These are phyloP conservation scores for Hypena proboscidalis DNA, from an alignment of 2,888 invertebrate genomes.

Conservation along the genomic window DNA sequence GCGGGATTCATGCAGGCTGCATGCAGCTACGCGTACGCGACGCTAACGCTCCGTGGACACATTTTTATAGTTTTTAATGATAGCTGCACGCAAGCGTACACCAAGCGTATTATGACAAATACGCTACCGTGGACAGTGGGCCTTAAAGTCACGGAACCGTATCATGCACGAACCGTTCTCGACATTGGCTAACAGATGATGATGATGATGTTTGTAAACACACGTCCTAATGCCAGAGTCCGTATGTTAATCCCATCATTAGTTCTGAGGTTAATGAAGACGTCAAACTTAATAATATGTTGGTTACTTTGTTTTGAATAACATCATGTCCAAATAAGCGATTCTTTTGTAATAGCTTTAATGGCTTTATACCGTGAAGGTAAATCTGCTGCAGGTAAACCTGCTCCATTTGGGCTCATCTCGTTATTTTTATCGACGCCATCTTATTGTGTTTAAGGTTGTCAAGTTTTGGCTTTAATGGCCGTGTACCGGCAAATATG, in stretches of 20 bases:
- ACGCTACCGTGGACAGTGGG: too few species aligned
- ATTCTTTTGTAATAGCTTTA: conserved; percentile 18
- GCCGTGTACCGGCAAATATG: too few species aligned
- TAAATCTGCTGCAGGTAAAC: conserved; percentile 22
- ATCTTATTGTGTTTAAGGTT: conserved; percentile 28
- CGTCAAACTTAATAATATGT: conserved; percentile 23
- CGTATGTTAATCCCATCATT: conserved; percentile 15
- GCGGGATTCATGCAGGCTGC: too few species aligned
- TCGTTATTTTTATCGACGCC: conserved; percentile 42
- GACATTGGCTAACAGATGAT: too few species aligned
- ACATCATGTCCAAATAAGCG: conserved; percentile 16
- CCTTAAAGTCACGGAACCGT: too few species aligned
- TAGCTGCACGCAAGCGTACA: too few species aligned
- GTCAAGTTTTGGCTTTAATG: conserved; percentile 22
- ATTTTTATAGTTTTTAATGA: too few species aligned
- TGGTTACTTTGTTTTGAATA: conserved; percentile 10
- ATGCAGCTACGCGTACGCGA: too few species aligned
- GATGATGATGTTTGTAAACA: conserved; percentile 8
- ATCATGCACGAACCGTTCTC: too few species aligned
- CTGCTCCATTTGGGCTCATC: conserved; percentile 28
- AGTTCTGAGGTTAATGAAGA: conserved; percentile 28
- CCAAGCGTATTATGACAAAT: too few species aligned
- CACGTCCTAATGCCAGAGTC: conserved; percentile 7
- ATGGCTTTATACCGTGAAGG: conserved; percentile 25
- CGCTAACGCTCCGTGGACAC: too few species aligned